Evolutionary conservation across 2,888 invertebrate species (phyloP).

Genomic region (Bellardia pandia): DNA sequence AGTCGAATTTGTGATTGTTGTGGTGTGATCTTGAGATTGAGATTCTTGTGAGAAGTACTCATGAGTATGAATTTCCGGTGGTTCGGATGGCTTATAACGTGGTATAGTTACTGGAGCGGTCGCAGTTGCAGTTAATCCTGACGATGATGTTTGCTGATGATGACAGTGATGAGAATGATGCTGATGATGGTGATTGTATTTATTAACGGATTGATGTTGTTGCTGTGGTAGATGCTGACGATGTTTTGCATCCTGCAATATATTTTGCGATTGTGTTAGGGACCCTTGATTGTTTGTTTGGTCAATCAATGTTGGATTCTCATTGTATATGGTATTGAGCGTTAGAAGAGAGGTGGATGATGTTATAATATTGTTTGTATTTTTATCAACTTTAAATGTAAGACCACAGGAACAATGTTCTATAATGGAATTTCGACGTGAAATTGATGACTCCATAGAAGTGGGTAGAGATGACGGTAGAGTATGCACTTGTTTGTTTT

Average conservation of each 20-base stretch:
- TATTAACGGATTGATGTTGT: constrained; percentile 20
- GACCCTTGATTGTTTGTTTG: constrained; percentile 52
- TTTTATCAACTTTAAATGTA: constrained; percentile 78
- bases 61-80: constrained; percentile 71
- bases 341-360: constrained; percentile 63
- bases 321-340: constrained; percentile 66
- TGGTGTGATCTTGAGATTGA: constrained; percentile 57
- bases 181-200: constrained; percentile 21
- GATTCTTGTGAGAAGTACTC: constrained; percentile 69
- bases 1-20: constrained; percentile 63
- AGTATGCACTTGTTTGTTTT: constrained; percentile 62
- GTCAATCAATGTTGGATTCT: constrained; percentile 57
- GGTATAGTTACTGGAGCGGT: constrained; percentile 44
- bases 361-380: constrained; percentile 61
- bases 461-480: constrained; percentile 63
- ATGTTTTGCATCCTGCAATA: constrained; percentile 37
- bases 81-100: constrained; percentile 58
- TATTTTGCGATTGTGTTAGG: constrained; percentile 51
- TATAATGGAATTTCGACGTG: constrained; percentile 73
- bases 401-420: constrained; percentile 81
- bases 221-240: constrained; percentile 27
- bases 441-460: constrained; percentile 43
- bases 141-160: constrained; percentile 52
- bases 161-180: constrained; percentile 67
- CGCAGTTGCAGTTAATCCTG: constrained; percentile 50